These are phyloP conservation scores for Thymelicus sylvestris DNA, from an alignment of 2,888 invertebrate genomes.

Conservation along the genomic window DNA sequence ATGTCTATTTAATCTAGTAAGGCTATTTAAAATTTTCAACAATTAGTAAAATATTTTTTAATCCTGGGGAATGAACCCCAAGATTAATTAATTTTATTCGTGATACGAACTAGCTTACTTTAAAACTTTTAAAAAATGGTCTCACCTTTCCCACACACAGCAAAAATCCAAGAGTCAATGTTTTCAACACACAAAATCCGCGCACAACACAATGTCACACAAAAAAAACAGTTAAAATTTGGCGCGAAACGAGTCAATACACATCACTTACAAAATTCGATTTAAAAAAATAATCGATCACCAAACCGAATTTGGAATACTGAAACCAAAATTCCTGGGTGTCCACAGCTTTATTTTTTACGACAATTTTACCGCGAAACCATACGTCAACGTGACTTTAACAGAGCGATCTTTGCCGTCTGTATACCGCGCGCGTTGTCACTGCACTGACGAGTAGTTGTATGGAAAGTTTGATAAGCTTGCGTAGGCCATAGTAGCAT, in stretches of 20 bases:
- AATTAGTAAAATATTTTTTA: too few species aligned
- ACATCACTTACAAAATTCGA: background rate
- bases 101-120: too few species aligned
- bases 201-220: background rate
- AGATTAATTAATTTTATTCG: too few species aligned
- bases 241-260: background rate
- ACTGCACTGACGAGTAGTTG: slow-evolving; percentile 29
- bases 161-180: background rate
- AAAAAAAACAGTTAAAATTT: background rate
- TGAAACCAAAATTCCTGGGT: background rate
- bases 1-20: too few species aligned
- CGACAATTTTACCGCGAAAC: slow-evolving; percentile 17
- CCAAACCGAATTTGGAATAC: background rate
- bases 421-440: slow-evolving; percentile 29
- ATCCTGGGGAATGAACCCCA: too few species aligned
- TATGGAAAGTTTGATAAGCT: slow-evolving; percentile 30
- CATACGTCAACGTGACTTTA: slow-evolving; percentile 4
- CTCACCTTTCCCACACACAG: background rate
- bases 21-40: too few species aligned
- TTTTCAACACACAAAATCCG: background rate
- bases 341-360: too few species aligned
- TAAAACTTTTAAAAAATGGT: background rate
- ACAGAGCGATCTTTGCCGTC: slow-evolving; percentile 9
- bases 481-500: slow-evolving; percentile 7
- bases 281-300: background rate